phyloP scores from a whole-genome alignment of 1,140 invertebrate genomes.

The Drosophila pallidifrons region DNA sequence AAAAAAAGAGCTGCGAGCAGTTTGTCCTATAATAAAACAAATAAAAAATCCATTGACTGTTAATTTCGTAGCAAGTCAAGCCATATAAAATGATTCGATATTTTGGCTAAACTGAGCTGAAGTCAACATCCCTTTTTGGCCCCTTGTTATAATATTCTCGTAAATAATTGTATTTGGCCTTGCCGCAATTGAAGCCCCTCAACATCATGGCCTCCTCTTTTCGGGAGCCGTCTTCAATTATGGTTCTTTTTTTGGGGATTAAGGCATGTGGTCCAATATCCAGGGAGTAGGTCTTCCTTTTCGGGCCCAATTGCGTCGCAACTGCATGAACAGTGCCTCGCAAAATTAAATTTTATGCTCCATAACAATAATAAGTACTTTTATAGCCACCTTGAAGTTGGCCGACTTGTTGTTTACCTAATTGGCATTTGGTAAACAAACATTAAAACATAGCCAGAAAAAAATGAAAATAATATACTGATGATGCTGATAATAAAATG shows the following conservation, averaged over 20 bases:
- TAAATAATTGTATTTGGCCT: conserved; percentile 22
- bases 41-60: neutral
- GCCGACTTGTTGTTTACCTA: conserved; percentile 35
- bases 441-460: neutral
- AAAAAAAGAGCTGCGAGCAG: neutral
- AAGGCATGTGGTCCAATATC: conserved; percentile 21
- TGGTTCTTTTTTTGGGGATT: conserved; percentile 6
- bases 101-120: neutral
- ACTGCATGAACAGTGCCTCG: conserved; percentile 7
- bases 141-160: conserved; percentile 1
- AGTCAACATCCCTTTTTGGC: no score
- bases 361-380: conserved; percentile 17
- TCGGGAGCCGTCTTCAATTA: conserved; percentile 4
- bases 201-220: neutral
- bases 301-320: conserved; percentile 1
- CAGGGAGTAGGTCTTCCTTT: conserved; percentile 14
- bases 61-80: conserved; percentile 1
- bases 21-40: neutral
- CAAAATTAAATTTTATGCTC: conserved; percentile 27
- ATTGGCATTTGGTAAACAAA: conserved; percentile 11
- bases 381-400: conserved; percentile 31
- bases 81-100: neutral
- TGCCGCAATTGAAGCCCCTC: conserved; percentile 31
- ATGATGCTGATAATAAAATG: neutral
- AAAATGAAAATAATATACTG: neutral